Evolutionary conservation across 2,888 invertebrate genomes (phyloP), one percentile per base, ranked within the genome.

Genomic region (Caenorhabditis uteleia): DNA sequence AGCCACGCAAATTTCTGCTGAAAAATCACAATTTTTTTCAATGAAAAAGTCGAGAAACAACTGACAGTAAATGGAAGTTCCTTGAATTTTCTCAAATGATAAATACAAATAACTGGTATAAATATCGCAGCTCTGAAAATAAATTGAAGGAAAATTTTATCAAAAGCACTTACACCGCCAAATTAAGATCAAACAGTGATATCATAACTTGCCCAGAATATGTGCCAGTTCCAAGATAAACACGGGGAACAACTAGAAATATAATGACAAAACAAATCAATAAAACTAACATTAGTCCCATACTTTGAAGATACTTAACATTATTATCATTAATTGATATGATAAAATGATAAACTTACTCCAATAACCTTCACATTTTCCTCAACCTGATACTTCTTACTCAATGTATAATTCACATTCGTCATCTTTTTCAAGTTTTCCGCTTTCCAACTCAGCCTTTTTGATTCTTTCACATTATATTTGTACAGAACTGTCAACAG

Each of bases 371-470:
- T 51, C 33, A 62, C 48, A 51, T 62, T 62, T 20, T 62, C 61
- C 23, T 62, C 61, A 20, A 62, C 43, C 39, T 62, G 61, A 47
- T 51, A 62, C 39, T 62, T 62, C 33, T 55, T 62, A 18, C 61
- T 42, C 45, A 62, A 40, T 14, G 61, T 56, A 31, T 62, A 45
- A 3, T 18, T 33, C 10, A 29, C 21, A 20, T 45, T 21, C 8
- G 8, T 39, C 20, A 20, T 23, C 4, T 29, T 31, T 5, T 18
- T n/a, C 12, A 21, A 10, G 21, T 21, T 31, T 16, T 31, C 2
- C 14, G 31, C 14, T 12, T n/a, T 2, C 20, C 23, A 25, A 12
- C 25, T 21, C 6, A 23, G 18, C 12, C 14, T 3, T 25, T 5
- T 3, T 27, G 5, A 27, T 27, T 43, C 16, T 12, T 10, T 10